Evolutionary conservation across 2,113 vertebrate genomes (phyloP).

Genomic region (zebrafish (Danio rerio)): DNA sequence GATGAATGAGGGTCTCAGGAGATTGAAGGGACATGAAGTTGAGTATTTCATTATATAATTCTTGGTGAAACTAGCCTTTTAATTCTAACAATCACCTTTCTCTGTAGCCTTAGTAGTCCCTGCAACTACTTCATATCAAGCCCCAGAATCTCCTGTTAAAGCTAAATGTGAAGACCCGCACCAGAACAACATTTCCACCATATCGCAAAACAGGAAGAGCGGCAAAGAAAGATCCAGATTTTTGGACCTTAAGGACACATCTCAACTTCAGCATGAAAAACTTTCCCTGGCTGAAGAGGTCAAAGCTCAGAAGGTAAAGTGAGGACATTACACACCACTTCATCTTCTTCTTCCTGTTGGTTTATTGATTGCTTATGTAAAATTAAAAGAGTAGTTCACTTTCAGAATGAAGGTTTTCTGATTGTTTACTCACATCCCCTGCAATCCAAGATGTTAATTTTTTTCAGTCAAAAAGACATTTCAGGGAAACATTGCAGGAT

Average conservation of each 20-base stretch:
- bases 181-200: conserved; percentile 18
- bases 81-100: neutral
- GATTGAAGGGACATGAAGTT: too few relatives aligned
- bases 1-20: too few relatives aligned
- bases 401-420: too few relatives aligned
- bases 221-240: conserved; percentile 70
- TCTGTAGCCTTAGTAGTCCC: neutral
- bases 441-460: too few relatives aligned
- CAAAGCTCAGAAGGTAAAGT: conserved; percentile 88
- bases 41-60: too few relatives aligned
- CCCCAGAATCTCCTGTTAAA: conserved; percentile 27
- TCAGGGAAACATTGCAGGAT: too few relatives aligned
- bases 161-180: neutral
- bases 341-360: neutral
- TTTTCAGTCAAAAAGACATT: too few relatives aligned
- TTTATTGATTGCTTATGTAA: neutral
- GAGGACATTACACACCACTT: neutral
- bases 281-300: conserved; percentile 83
- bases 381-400: neutral
- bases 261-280: conserved; percentile 82
- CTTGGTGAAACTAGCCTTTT: too few relatives aligned
- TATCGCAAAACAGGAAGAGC: conserved; percentile 57
- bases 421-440: too few relatives aligned
- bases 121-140: neutral
- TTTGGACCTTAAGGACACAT: conserved; percentile 66